A percentile compares a stretch with the other conserved stretches of the same genome.
phyloP scores from a whole-genome alignment of 2,113 vertebrate genomes.

The Todiramphus saurophagus region DNA sequence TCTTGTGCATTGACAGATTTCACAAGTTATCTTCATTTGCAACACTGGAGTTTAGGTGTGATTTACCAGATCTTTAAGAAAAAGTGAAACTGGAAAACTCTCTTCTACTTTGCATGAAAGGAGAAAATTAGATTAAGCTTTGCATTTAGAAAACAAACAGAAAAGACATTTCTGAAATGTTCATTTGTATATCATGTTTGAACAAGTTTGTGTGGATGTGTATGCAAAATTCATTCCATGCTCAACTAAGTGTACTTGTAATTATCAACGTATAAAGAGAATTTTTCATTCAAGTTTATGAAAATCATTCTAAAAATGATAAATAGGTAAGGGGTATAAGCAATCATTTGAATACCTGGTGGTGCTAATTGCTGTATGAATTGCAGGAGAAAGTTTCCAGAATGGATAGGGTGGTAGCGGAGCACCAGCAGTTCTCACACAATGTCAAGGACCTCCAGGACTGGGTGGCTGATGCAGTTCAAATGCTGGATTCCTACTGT shows the following conservation, averaged over 20 bases:
- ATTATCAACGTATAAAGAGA: neutral
- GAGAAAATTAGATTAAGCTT: neutral
- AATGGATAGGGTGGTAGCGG: constrained; percentile 88
- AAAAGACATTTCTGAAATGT: neutral
- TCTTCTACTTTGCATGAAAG: neutral
- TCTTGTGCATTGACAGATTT: neutral
- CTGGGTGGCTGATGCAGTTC: constrained; percentile 88
- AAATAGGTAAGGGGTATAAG: neutral
- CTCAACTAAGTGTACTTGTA: neutral
- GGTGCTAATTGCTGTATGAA: constrained; percentile 29
- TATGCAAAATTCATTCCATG: neutral
- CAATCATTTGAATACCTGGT: neutral
- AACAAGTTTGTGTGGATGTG: neutral
- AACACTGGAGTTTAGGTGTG: neutral
- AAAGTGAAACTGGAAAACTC: neutral
- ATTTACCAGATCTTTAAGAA: neutral
- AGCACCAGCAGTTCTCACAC: constrained; percentile 91
- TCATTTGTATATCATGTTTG: neutral
- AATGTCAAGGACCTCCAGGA: constrained; percentile 90
- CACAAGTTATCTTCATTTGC: neutral
- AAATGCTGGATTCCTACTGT: constrained; percentile 86
- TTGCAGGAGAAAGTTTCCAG: constrained; percentile 91
- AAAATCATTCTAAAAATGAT: neutral
- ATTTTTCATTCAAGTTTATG: neutral
- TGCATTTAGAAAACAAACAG: neutral